phyloP scores from a whole-genome alignment of 1,140 invertebrate genomes.

The honey bee (Apis mellifera) region DNA sequence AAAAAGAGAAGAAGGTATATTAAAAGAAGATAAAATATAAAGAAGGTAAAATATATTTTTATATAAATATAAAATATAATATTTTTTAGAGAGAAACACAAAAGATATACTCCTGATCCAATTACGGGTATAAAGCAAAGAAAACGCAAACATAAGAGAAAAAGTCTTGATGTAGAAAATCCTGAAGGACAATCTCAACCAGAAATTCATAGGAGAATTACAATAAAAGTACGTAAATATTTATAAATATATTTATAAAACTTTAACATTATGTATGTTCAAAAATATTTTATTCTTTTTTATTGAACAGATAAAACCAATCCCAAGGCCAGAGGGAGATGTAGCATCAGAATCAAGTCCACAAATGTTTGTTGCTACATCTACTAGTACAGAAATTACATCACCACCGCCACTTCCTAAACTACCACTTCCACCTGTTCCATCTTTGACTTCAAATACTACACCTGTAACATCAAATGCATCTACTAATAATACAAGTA shows the following conservation, averaged over 20 bases:
- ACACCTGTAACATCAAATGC: conserved; percentile 29
- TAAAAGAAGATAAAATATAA: background rate
- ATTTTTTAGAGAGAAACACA: conserved; percentile 76
- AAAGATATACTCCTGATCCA: conserved; percentile 79
- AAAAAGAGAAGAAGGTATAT: conserved; percentile 76
- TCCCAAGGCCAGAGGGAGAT: conserved; percentile 89
- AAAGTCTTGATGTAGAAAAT: conserved; percentile 86
- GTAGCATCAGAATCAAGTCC: conserved; percentile 83
- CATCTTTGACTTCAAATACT: conserved; percentile 25
- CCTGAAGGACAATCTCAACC: conserved; percentile 81
- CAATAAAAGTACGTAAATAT: conserved; percentile 85
- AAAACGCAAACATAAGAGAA: conserved; percentile 83
- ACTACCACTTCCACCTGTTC: conserved; percentile 78
- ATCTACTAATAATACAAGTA: conserved; percentile 54
- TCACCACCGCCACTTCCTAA: conserved; percentile 77
- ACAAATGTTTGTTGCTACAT: conserved; percentile 87
- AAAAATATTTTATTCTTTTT: conserved; percentile 10
- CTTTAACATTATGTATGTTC: background rate
- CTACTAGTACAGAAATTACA: conserved; percentile 86
- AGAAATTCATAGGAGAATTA: conserved; percentile 86
- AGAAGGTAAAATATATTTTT: background rate
- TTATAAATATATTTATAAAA: background rate
- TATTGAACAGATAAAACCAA: conserved; percentile 87
- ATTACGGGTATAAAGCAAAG: conserved; percentile 79
- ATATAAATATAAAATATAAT: background rate